Evolutionary conservation across 2,888 invertebrate species (phyloP).

Genomic region (Parnassius mnemosyne): DNA sequence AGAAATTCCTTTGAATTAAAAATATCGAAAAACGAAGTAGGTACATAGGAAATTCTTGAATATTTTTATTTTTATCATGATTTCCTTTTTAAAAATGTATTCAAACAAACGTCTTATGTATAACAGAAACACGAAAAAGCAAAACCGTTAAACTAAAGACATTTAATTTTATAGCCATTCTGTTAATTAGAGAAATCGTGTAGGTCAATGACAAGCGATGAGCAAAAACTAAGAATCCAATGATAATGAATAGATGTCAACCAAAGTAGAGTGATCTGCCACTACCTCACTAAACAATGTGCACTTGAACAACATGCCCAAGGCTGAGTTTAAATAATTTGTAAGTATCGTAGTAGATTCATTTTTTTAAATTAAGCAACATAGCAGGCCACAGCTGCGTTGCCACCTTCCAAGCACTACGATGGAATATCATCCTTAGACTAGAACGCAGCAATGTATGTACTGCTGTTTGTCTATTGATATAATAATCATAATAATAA

Average conservation of each 20-base stretch:
- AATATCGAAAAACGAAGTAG: conserved; percentile 3
- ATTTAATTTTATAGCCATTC: not conserved
- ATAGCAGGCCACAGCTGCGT: too few species aligned
- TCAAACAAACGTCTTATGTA: not conserved
- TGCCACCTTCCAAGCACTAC: too few species aligned
- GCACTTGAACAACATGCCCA: too few species aligned
- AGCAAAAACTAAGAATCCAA: conserved; percentile 47
- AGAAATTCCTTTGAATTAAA: conserved; percentile 8
- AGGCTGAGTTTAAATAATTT: too few species aligned
- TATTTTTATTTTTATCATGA: not conserved
- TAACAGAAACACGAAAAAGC: not conserved
- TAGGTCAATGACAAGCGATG: conserved; percentile 61
- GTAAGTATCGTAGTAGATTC: too few species aligned
- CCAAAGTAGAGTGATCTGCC: conserved; percentile 40
- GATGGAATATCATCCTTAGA: too few species aligned
- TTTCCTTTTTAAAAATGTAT: not conserved
- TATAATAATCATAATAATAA: too few species aligned
- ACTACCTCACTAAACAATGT: too few species aligned
- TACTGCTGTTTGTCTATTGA: too few species aligned
- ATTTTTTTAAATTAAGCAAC: too few species aligned
- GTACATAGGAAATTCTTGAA: not conserved
- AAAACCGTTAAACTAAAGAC: too few species aligned
- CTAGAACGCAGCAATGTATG: too few species aligned
- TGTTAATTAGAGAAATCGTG: conserved; percentile 62
- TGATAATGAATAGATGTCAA: conserved; percentile 46